A percentile compares a stretch with the other conserved stretches of the same genome.
phyloP scores from a whole-genome alignment of 2,888 invertebrate species.

The Cryptosula pallasiana region DNA sequence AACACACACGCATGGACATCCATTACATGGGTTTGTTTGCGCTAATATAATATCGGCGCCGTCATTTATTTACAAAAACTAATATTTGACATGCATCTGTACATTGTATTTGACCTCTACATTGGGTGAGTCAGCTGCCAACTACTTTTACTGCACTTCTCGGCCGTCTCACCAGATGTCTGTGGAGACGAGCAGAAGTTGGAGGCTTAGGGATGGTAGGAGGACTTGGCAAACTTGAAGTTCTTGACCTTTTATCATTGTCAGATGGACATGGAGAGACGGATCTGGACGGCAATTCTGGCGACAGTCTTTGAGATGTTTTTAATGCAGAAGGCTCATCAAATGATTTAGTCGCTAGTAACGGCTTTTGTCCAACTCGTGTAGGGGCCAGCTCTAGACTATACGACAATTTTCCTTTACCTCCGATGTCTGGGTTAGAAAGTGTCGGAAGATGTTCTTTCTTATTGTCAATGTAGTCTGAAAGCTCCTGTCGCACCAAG shows the following conservation, averaged over 20 bases:
- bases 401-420: not conserved
- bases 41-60: too few relatives aligned
- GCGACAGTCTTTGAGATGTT: not conserved
- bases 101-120: too few relatives aligned
- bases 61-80: too few relatives aligned
- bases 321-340: not conserved
- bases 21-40: too few relatives aligned
- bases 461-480: constrained; percentile 11
- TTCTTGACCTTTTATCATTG: not conserved
- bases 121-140: too few relatives aligned
- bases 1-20: too few relatives aligned
- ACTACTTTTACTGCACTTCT: not conserved
- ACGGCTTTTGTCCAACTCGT: not conserved
- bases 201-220: not conserved
- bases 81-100: too few relatives aligned
- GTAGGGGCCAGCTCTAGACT: too few relatives aligned
- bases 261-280: not conserved
- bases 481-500: constrained; percentile 4
- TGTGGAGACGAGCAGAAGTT: not conserved
- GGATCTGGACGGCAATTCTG: not conserved
- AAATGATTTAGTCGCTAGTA: not conserved
- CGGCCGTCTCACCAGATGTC: not conserved
- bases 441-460: not conserved
- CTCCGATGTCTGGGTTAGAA: not conserved
- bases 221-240: not conserved